Base-by-base conservation (phyloP, 92 coral and sea anemone species). In the Parazoanthus darwini region DNA sequence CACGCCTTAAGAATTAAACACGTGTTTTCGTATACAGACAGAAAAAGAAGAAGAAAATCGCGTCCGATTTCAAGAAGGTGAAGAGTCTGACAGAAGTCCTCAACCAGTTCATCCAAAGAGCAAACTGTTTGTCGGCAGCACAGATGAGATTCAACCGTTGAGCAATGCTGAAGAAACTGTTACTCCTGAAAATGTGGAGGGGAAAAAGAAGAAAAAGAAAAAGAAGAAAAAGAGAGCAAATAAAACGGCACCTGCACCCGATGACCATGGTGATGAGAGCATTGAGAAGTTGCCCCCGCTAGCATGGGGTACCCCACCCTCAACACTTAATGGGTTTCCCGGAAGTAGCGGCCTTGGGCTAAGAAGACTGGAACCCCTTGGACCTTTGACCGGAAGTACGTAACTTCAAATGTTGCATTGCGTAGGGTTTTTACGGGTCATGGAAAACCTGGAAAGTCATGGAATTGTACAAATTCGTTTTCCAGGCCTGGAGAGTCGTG, bases 311-410 rank as follows among this genome's bases (percentile, higher is more conserved):
- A 86, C 94, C 10, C 96, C 94, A 0, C 85, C 96, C 2, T 50
- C 94, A 23, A 88, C 93, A 71, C 76, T 96, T 54, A 95, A 96
- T 87, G 98, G 98, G 33, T 92, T 95, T 74, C 93, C 98, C 23
- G 95, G 93, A 33, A 92, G 88, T 20, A 72, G 51, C 8, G 38
- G 82, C 35, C 37, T 82, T 3, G 74, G 90, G 48, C 92, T 89
- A 1, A 90, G 98, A 48, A 87, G 93, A 86, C 91, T 96, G 9
- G 98, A 96, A 83, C 98, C 98, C 20, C 87, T 96, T 20, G 88
- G 91, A 18, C 93, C 90, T 70, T 89, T 88, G 29, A 42, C 81
- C 23, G 86, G 84, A 85, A 90, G 84, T 70, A 86, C 79, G 88
- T 85, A 39, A 39, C 42, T 46, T 46, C 8, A 46, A 46, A 4